These are phyloP conservation scores for Heliconius hermathena DNA, from an alignment of 1,140 invertebrate genomes.

Conservation along the genomic window DNA sequence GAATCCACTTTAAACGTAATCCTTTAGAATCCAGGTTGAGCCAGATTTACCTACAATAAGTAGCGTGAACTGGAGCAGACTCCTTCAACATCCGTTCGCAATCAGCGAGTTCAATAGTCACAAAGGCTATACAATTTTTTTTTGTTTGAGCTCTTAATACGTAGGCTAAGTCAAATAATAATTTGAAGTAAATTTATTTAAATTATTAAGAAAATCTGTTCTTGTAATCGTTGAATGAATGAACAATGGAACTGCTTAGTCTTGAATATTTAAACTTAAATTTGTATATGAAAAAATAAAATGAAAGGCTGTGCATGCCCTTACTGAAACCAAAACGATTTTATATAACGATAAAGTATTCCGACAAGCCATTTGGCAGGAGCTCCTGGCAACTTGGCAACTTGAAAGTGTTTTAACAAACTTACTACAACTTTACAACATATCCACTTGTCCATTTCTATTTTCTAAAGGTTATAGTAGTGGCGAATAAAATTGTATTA, in stretches of 20 bases:
- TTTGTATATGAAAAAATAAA: neutral
- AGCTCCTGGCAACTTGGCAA: conserved; percentile 34
- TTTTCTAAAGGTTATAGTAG: neutral
- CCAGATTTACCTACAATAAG: conserved; percentile 49
- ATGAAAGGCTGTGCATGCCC: neutral
- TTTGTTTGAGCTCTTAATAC: neutral
- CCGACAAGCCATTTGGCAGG: conserved; percentile 35
- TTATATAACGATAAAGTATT: conserved; percentile 32
- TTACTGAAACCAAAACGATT: conserved; percentile 17
- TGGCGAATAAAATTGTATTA: neutral
- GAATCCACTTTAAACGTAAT: conserved; percentile 31
- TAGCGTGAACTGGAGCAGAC: conserved; percentile 47
- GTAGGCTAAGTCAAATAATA: neutral
- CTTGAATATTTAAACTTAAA: neutral
- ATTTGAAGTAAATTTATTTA: neutral
- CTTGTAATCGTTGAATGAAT: neutral
- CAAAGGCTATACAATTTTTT: conserved; percentile 1
- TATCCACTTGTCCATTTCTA: conserved; percentile 14
- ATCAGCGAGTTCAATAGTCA: conserved; percentile 56
- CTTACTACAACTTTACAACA: conserved; percentile 31
- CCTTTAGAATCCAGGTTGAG: conserved; percentile 36
- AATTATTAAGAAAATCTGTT: neutral
- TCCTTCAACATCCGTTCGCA: conserved; percentile 53
- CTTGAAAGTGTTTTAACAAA: conserved; percentile 39
- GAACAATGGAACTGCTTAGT: neutral